These are phyloP conservation scores for Echinometra lucunter DNA, from an alignment of 53 echinoderm and acorn worm species.

Conservation along the genomic window DNA sequence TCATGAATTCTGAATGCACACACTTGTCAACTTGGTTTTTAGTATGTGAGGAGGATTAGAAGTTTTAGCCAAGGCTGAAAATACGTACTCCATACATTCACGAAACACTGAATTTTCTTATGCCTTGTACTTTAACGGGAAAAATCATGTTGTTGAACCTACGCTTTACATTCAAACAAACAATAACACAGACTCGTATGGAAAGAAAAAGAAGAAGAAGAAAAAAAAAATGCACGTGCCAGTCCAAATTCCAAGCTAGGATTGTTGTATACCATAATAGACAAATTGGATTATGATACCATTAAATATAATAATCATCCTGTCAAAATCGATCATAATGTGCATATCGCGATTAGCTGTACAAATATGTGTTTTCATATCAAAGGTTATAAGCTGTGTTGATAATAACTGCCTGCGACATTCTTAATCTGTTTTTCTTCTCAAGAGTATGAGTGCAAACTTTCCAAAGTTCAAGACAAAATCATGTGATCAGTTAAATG, in stretches of 20 bases:
- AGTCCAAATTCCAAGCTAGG: not conserved
- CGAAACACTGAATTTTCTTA: no score
- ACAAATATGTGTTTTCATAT: not conserved
- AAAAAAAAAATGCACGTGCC: not conserved
- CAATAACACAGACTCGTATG: not conserved
- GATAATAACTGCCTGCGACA: not conserved
- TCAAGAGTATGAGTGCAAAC: not conserved
- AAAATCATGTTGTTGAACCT: no score
- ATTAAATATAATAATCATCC: not conserved
- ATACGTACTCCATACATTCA: no score
- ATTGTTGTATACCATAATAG: not conserved
- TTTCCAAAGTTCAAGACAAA: not conserved
- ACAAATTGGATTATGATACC: no score
- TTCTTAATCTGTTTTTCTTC: not conserved
- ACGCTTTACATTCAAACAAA: not conserved
- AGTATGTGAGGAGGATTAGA: no score
- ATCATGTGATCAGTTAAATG: not conserved
- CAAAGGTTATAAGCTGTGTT: not conserved
- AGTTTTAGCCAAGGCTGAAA: no score
- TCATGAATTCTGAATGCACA: no score
- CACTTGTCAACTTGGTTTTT: no score
- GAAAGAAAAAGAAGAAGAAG: no score
- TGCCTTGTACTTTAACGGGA: no score
- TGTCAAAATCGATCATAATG: not conserved
- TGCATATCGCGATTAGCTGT: not conserved